These are phyloP conservation scores for Phalacrocorax carbo DNA, from an alignment of 2,113 vertebrate species.

Conservation along the genomic window DNA sequence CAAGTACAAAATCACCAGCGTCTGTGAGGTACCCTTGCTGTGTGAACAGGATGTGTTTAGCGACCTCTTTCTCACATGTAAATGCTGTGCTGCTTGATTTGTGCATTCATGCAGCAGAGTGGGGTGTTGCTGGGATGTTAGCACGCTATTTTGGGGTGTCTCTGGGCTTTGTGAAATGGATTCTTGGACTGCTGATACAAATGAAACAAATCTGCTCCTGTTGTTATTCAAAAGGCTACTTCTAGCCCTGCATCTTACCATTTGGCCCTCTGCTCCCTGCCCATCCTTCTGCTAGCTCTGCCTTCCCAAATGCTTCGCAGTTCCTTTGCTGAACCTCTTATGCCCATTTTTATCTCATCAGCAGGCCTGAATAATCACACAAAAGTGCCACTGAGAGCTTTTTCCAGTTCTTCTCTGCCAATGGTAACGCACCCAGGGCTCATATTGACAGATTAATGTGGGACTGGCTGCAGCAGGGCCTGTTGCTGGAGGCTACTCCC, in stretches of 20 bases:
- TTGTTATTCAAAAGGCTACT: neutral
- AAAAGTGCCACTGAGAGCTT: neutral
- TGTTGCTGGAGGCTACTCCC: neutral
- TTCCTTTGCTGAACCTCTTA: neutral
- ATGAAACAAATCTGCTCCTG: neutral
- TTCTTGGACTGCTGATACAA: neutral
- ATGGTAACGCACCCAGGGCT: neutral
- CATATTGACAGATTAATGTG: neutral
- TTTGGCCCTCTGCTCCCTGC: neutral
- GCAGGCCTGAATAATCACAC: neutral
- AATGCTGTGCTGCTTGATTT: fast-evolving
- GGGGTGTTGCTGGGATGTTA: neutral
- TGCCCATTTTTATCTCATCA: neutral
- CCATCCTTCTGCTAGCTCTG: neutral
- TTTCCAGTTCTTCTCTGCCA: neutral
- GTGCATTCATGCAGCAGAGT: neutral
- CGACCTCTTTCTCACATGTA: neutral
- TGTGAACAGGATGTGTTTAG: fast-evolving
- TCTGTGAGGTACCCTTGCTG: fast-evolving
- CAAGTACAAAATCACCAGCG: fast-evolving
- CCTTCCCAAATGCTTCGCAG: neutral
- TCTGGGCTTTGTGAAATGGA: fast-evolving
- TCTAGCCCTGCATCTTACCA: neutral
- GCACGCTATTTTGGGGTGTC: neutral
- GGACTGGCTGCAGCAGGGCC: neutral